A percentile compares a stretch with the other conserved stretches of the same genome.
Evolutionary conservation across 1,140 invertebrate species (phyloP).

Genomic region (Hyphantria cunea): DNA sequence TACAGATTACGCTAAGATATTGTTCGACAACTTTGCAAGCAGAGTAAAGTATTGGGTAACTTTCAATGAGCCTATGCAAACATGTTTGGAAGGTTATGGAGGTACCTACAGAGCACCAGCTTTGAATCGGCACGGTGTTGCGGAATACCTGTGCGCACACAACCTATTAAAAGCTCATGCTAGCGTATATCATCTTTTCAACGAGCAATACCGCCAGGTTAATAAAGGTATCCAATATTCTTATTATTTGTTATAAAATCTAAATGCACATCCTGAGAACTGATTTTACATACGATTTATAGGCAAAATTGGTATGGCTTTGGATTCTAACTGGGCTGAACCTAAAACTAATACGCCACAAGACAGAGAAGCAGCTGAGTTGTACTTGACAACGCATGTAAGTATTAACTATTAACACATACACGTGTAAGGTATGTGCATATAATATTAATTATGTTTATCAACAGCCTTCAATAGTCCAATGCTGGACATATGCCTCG

Average conservation of each 20-base stretch:
- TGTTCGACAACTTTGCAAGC: conserved; percentile 84
- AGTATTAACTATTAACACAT: conserved; percentile 42
- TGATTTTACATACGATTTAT: conserved; percentile 32
- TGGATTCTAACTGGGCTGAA: conserved; percentile 84
- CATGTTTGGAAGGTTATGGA: conserved; percentile 85
- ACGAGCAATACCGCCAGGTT: conserved; percentile 82
- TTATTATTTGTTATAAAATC: neutral
- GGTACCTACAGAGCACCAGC: conserved; percentile 82
- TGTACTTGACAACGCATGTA: conserved; percentile 82
- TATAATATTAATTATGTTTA: too few relatives aligned
- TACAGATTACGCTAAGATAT: conserved; percentile 84
- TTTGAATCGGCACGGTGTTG: conserved; percentile 82
- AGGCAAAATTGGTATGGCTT: conserved; percentile 85
- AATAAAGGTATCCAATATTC: conserved; percentile 79
- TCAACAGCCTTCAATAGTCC: too few relatives aligned
- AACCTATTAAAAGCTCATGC: conserved; percentile 85
- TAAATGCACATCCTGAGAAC: neutral
- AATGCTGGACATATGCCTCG: too few relatives aligned
- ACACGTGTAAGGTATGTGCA: too few relatives aligned
- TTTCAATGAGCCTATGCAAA: conserved; percentile 88
- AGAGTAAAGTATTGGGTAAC: conserved; percentile 87
- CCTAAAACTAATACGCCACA: conserved; percentile 77
- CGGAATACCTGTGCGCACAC: conserved; percentile 84
- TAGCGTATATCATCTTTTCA: conserved; percentile 85
- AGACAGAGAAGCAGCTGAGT: conserved; percentile 83